Evolutionary conservation across 2,113 vertebrate genomes (phyloP).

Genomic region (Cinclus mexicanus): DNA sequence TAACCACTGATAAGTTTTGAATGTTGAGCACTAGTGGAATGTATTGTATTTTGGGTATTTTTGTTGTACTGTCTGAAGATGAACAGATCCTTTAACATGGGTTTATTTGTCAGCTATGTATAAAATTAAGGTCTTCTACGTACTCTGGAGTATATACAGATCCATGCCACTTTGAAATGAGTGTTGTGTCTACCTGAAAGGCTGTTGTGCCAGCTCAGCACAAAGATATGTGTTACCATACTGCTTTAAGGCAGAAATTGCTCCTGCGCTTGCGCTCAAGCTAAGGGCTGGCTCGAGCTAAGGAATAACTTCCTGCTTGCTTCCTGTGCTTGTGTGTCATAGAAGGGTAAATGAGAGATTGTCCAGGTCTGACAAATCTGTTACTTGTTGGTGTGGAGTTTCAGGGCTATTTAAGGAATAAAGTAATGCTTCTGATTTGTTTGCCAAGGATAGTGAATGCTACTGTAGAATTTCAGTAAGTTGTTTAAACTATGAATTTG

Average conservation of each 20-base stretch:
- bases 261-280: not conserved
- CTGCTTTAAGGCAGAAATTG: not conserved
- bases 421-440: not conserved
- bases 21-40: not conserved
- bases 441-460: not conserved
- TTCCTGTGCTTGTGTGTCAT: not conserved
- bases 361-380: not conserved
- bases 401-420: not conserved
- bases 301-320: not conserved
- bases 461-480: not conserved
- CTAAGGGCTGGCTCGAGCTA: not conserved
- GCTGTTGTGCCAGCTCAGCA: not conserved
- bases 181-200: not conserved
- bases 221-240: fast-evolving
- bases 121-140: not conserved
- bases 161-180: not conserved
- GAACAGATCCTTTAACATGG: not conserved
- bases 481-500: not conserved
- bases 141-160: not conserved
- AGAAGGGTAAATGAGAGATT: not conserved
- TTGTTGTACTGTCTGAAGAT: not conserved
- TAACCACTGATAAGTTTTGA: not conserved
- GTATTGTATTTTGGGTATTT: not conserved
- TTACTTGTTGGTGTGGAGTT: not conserved
- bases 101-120: not conserved